Conservation (phyloP, 92 coral and sea anemone genomes). For the Parazoanthus darwini region DNA sequence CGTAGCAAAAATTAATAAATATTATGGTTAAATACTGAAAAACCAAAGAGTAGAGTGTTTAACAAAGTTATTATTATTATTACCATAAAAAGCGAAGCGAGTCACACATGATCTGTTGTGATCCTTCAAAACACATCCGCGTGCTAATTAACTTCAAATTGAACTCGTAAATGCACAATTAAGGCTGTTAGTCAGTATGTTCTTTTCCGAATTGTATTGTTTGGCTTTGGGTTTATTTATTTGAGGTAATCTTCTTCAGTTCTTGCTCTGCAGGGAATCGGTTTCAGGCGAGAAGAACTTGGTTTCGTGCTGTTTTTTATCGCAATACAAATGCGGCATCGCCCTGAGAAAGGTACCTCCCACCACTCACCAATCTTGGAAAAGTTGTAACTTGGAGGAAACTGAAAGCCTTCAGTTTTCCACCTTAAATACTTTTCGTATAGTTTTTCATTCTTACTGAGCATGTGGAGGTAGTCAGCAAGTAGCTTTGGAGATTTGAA, state of each 20-base stretch:
- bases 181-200: no score
- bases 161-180: no score
- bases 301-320: neutral
- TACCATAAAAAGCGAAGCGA: no score
- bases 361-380: conserved; percentile 33
- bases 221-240: no score
- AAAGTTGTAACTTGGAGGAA: conserved; percentile 32
- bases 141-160: no score
- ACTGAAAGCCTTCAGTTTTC: conserved; percentile 51
- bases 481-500: conserved; percentile 50
- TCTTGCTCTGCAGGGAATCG: neutral
- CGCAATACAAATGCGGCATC: conserved; percentile 25
- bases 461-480: conserved; percentile 51
- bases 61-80: no score
- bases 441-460: conserved; percentile 48
- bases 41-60: no score
- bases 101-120: no score
- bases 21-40: no score
- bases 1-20: no score
- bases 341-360: conserved; percentile 29
- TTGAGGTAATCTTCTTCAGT: conserved; percentile 4
- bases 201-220: no score
- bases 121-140: no score
- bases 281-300: neutral
- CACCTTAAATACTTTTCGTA: conserved; percentile 55